These are phyloP conservation scores for Piezodorus guildinii DNA, from an alignment of 1,140 invertebrate species.

Conservation along the genomic window DNA sequence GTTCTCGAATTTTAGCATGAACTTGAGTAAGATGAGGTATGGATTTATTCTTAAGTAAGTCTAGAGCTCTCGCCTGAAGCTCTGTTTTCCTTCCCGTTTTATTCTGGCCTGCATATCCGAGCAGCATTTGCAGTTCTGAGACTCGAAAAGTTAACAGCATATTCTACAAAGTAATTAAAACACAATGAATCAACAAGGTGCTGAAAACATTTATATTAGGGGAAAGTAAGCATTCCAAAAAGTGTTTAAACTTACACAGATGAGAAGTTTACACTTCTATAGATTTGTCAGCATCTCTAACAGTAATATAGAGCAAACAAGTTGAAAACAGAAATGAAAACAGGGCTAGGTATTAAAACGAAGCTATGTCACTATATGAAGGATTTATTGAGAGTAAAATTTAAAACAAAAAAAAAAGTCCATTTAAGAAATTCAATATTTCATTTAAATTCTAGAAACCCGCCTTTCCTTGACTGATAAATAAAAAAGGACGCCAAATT, in stretches of 20 bases:
- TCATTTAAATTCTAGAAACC: not conserved
- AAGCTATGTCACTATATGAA: no score
- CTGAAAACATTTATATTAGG: not conserved
- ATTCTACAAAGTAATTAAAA: constrained; percentile 38
- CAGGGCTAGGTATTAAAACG: no score
- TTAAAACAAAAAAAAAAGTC: no score
- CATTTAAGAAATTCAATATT: not conserved
- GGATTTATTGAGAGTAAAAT: no score
- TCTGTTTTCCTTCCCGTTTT: constrained; percentile 79
- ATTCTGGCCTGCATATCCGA: constrained; percentile 72
- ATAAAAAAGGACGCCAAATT: not conserved
- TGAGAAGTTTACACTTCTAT: not conserved
- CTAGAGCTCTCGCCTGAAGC: constrained; percentile 63
- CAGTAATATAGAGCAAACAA: no score
- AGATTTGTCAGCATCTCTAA: not conserved
- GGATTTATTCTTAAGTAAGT: constrained; percentile 59
- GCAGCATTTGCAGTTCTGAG: constrained; percentile 71
- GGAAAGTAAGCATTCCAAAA: not conserved
- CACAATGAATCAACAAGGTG: not conserved
- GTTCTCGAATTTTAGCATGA: constrained; percentile 66
- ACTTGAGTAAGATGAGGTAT: constrained; percentile 40
- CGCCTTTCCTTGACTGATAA: no score
- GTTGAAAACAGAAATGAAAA: not conserved
- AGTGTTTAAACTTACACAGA: not conserved
- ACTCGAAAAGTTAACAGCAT: constrained; percentile 77